phyloP scores from a whole-genome alignment of 2,113 vertebrate genomes.

The Caretta caretta region DNA sequence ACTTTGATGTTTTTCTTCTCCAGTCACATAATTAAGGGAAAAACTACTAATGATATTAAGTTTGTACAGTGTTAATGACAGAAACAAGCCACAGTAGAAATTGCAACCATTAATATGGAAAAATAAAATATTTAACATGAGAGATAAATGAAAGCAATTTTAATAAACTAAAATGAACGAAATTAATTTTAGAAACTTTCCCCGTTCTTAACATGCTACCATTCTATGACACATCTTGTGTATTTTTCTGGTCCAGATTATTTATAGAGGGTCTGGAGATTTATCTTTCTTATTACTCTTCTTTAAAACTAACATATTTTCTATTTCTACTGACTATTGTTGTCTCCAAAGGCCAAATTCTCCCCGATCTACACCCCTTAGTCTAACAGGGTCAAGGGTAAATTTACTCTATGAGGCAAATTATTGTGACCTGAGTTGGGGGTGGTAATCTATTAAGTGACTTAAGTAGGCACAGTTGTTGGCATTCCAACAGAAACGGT shows the following conservation, averaged over 20 bases:
- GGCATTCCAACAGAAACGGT: not conserved
- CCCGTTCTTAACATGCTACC: conserved; percentile 61
- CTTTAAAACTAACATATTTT: conserved; percentile 41
- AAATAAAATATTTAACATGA: conserved; percentile 88
- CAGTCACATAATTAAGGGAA: conserved; percentile 91
- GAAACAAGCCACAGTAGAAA: conserved; percentile 84
- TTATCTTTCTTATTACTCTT: conserved; percentile 16
- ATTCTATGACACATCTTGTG: conserved; percentile 51
- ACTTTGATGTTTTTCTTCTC: conserved; percentile 90
- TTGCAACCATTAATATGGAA: conserved; percentile 88
- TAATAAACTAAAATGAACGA: conserved; percentile 88
- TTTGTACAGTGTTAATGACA: conserved; percentile 91
- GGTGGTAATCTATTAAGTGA: not conserved
- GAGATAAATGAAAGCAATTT: conserved; percentile 88
- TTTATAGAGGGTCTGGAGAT: conserved; percentile 56
- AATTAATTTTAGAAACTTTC: conserved; percentile 85
- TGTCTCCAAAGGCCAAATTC: not conserved
- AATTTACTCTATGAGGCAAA: not conserved
- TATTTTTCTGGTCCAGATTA: conserved; percentile 64
- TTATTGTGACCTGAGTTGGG: not conserved
- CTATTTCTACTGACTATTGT: not conserved
- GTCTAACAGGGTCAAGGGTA: not conserved
- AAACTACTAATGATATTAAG: conserved; percentile 91
- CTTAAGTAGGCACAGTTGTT: not conserved
- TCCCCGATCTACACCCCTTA: not conserved